Evolutionary conservation across 2,888 invertebrate species (phyloP).

Genomic region (Stenchaetothrips biformis): DNA sequence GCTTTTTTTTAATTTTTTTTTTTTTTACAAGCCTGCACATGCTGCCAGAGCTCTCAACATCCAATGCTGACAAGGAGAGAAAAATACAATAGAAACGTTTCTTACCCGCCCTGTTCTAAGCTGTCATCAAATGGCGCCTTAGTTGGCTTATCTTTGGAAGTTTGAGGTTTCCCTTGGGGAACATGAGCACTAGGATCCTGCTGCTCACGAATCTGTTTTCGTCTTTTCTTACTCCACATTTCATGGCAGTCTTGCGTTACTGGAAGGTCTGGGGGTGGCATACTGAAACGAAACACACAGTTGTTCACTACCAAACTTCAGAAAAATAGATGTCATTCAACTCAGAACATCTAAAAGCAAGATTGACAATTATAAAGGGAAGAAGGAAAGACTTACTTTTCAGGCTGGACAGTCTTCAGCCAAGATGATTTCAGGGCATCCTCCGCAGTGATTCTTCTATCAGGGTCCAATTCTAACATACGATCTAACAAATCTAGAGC

Average conservation of each 20-base stretch:
- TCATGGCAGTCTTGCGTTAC: constrained; percentile 99
- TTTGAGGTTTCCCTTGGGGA: constrained; percentile 5
- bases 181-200: constrained; percentile 50
- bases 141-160: background rate
- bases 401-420: constrained; percentile 86
- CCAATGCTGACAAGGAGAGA: background rate
- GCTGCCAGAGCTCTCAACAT: constrained; percentile 20
- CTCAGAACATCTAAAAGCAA: constrained; percentile 33
- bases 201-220: constrained; percentile 75
- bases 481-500: constrained; percentile 88
- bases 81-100: constrained; percentile 31
- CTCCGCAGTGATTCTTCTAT: constrained; percentile 86
- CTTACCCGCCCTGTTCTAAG: constrained; percentile 31
- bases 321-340: constrained; percentile 32
- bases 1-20: background rate
- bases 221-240: constrained; percentile 96
- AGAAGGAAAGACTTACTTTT: constrained; percentile 62
- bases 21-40: background rate
- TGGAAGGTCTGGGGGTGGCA: constrained; percentile 79
- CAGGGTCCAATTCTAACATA: constrained; percentile 95
- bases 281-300: constrained; percentile 50
- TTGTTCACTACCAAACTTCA: constrained; percentile 7
- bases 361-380: constrained; percentile 31
- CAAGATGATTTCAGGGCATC: constrained; percentile 89
- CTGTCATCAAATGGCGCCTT: constrained; percentile 14